A percentile compares a stretch with the other conserved stretches of the same genome.
Evolutionary conservation across 2,888 invertebrate genomes (phyloP).

Genomic region (Eledona agricola): DNA sequence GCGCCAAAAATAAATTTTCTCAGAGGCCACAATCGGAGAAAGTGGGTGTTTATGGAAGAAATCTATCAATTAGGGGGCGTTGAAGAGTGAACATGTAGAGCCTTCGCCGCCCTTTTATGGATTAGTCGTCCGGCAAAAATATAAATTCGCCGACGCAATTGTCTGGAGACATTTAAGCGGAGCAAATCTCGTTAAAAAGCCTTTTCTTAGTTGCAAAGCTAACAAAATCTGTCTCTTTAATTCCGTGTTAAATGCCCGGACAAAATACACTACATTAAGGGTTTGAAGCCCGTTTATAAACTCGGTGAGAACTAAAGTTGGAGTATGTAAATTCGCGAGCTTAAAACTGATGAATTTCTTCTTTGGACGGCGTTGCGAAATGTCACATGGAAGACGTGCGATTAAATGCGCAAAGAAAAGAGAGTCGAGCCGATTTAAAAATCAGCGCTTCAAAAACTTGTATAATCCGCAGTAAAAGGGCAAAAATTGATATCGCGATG

Average conservation of each 20-base stretch:
- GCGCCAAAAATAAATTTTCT: constrained; percentile 1
- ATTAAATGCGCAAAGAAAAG: constrained; percentile 18
- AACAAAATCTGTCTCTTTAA: constrained; percentile 54
- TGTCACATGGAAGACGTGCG: constrained; percentile 24
- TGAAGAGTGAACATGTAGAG: background rate
- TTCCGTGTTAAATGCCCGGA: constrained; percentile 49
- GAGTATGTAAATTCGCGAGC: constrained; percentile 35
- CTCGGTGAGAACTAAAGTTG: constrained; percentile 37
- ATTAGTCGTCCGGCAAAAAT: constrained; percentile 11
- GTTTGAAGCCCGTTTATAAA: constrained; percentile 49
- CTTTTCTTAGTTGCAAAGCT: constrained; percentile 50
- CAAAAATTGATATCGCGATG: constrained; percentile 45
- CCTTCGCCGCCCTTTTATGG: constrained; percentile 1
- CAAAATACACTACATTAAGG: constrained; percentile 51
- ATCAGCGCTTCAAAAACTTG: constrained; percentile 29
- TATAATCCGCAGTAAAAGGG: constrained; percentile 35
- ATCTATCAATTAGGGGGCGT: constrained; percentile 14
- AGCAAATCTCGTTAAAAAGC: constrained; percentile 50
- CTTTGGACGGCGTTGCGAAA: constrained; percentile 22
- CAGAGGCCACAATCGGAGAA: too few species aligned
- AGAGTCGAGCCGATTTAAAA: constrained; percentile 4
- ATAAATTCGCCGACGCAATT: constrained; percentile 35
- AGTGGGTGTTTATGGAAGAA: constrained; percentile 1
- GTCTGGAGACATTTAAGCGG: constrained; percentile 44
- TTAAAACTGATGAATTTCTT: constrained; percentile 42